Base-by-base conservation (phyloP, 2,113 vertebrate genomes). In the Phalacrocorax brasilianus region DNA sequence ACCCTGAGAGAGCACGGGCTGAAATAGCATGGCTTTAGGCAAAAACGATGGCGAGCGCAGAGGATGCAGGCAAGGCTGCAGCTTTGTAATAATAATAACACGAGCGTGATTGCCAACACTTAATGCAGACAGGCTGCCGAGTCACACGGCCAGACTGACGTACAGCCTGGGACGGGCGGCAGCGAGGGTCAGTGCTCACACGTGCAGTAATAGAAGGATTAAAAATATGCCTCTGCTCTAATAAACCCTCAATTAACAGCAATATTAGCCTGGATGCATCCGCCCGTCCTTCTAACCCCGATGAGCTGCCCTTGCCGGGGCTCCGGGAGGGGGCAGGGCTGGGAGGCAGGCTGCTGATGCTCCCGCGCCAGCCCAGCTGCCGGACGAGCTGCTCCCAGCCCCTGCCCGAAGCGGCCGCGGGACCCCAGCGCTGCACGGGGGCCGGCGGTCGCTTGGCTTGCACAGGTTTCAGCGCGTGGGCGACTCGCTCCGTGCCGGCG, bases 391-490 rank as follows among this genome's bases (percentile, higher is more conserved):
- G 27, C 49, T 45, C 28, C 33, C 47, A 61, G 55, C 30, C 63
- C 71, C 28, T 10, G 56, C 19, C 2, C 2, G 2, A 11, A 32
- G 56, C 66, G 24, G 40, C 9, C 2, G 11, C 58, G 1, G 6
- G 44, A 38, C 19, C 44, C 35, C n/a, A 6, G 16, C 4, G 52
- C 38, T 2, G 32, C 2, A 4, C 0, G 7, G 4, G 22, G 22
- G 35, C 3, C 1, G 0, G 9, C 0, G 16, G 33, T 9, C 1
- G 0, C 59, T 20, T 3, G 2, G 4, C n/a, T 28, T 3, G 33
- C 59, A 3, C 23, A 7, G 4, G 5, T 14, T 26, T 18, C 52
- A 3, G 44, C 3, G 1, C 2, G 28, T 1, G 32, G 30, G 28
- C 11, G 24, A 14, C 59, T 26, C 13, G 0, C 9, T 7, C 70